Evolutionary conservation across 2,797 vertebrate genomes (phyloP), one percentile per base, ranked within the genome.

Genomic region (Atherinosoma microstoma): DNA sequence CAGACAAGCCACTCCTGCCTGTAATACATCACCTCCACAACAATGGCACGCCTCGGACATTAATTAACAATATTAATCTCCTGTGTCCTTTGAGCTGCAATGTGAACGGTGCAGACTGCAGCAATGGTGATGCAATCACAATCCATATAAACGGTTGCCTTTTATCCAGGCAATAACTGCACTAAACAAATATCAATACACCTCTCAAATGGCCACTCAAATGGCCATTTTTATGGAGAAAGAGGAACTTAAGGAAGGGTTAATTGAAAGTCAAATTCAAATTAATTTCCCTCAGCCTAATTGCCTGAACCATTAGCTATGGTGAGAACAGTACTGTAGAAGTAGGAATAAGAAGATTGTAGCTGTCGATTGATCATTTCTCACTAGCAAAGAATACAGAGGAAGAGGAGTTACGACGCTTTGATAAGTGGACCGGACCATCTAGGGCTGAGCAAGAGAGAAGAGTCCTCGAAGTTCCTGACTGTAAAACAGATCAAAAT

Each of bases 401-500:
- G 24, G 49, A 64, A 24, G 87, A 70, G 90, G 92, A 90, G 86
- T 94, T 93, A 82, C 53, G 40, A 75, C 29, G 70, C 70, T 85
- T 80, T 83, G 83, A 91, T 90, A 91, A 92, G 91, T 91, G 89
- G 89, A 94, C 88, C 77, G 93, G 91, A 94, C 80, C 91, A 93
- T 77, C 71, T 47, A 4, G 24, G 73, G 68, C 79, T 22, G 34
- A 83, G 87, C 53, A 76, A 71, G 74, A 85, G 72, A 88, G 75
- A 84, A 86, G 95, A 95, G 91, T 93, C 78, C 72, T 90, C 78
- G 96, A 95, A 94, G 94, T 94, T 94, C 86, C 79, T 89, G 95
- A 94, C 92, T 93, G 94, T 94, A 96, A 96, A 96, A 96, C 95
- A 95, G 95, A 97, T 96, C 95, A 95, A 95, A 95, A 94, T 93